phyloP scores from a whole-genome alignment of 2,797 vertebrate species.

The Halcyon leucocephala region DNA sequence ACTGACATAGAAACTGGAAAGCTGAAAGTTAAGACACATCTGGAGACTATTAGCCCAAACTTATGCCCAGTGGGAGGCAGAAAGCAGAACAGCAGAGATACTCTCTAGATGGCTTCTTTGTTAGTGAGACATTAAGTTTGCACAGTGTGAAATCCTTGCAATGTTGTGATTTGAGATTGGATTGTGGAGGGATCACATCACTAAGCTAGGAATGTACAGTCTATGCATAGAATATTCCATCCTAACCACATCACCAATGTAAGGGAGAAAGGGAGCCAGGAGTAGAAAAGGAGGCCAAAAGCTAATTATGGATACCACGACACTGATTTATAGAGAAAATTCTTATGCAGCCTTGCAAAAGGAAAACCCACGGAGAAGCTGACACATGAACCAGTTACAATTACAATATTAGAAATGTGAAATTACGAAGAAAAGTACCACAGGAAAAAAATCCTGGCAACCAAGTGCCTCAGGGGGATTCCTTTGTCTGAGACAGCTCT shows the following conservation, averaged over 20 bases:
- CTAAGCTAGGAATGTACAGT: neutral
- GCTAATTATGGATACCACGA: neutral
- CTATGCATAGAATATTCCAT: neutral
- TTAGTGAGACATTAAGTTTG: neutral
- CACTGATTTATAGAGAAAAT: neutral
- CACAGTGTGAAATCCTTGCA: neutral
- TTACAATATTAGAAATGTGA: neutral
- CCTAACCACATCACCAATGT: neutral
- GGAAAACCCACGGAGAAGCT: neutral
- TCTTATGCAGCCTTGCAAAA: neutral
- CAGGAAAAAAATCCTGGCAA: neutral
- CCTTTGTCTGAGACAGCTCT: neutral
- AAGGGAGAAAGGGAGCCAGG: neutral
- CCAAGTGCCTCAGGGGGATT: neutral
- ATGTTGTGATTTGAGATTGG: neutral
- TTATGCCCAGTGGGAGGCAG: constrained; percentile 44
- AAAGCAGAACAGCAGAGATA: constrained; percentile 35
- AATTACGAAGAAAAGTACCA: neutral
- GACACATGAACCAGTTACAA: neutral
- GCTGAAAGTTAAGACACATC: constrained; percentile 46
- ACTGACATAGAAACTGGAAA: constrained; percentile 10
- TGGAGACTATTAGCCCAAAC: constrained; percentile 54
- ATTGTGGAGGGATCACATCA: neutral
- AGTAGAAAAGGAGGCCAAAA: neutral
- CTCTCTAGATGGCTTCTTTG: no score